Base-by-base conservation (phyloP, 2,888 invertebrate genomes). In the Meghimatium bilineatum region DNA sequence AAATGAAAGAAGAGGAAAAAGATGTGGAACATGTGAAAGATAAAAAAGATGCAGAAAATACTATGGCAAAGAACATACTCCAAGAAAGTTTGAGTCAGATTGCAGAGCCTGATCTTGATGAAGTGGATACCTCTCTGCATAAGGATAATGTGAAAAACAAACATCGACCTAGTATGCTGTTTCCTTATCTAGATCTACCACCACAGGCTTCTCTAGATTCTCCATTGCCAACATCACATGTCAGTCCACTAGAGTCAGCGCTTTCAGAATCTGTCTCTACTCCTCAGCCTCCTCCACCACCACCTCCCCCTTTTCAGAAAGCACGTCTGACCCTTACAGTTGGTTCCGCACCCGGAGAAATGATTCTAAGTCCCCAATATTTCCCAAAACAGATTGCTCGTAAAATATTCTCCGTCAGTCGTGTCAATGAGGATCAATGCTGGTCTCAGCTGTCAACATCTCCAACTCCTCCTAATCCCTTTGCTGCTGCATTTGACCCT, bases 301-400 rank as follows among this genome's bases (percentile, higher is more conserved):
- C 83, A 87, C 49, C 14, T 23, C 38, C 56, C 8, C n/a, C 63
- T 56, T 29, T 75, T 32, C 52, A 80, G 14, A 80, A 74, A 36
- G 56, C 34, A 63, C 36, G 38, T 49, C 36, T 80, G 23, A 38
- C 76, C n/a, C 49, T 76, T 12, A 38, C 26, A 26, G 38, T 83
- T 20, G 81, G 85, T 69, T 72, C 88, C 12, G 85, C 88, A n/a
- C 87, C 90, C n/a, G 89, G 87, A 14, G 89, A 90, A 77, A 86
- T 91, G 49, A 84, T 92, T 26, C 87, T 91, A 5, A 91, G 91
- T 86, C 92, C 92, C 2, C 92, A 92, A 84, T 92, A 91, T 86
- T 90, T 89, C 78, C 88, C 90, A 12, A 88, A 88, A 75, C 88
- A 88, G n/a, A 89, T 89, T 71, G 91, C 90, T 63, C 91, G 90